A percentile compares a stretch with the other conserved stretches of the same genome.
phyloP scores from a whole-genome alignment of 92 coral and sea anemone genomes.

The Epizoanthus illoricatus region DNA sequence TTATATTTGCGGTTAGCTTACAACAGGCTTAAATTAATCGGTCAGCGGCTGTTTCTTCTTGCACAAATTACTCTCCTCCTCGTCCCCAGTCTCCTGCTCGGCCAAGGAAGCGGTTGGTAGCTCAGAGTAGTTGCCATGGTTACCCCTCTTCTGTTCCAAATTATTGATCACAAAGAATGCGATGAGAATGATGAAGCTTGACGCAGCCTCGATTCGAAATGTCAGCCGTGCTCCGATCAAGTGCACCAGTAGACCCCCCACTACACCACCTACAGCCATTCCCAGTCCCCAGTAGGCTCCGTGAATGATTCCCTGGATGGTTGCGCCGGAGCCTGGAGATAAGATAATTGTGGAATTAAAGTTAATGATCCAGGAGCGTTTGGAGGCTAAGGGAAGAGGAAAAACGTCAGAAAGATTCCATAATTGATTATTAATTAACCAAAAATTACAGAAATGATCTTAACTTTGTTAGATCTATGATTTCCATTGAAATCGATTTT shows the following conservation, averaged over 20 bases:
- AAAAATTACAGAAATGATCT: too few relatives aligned
- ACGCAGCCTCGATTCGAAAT: constrained; percentile 72
- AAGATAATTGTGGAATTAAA: background rate
- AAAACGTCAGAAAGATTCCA: constrained; percentile 4
- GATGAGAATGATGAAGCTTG: constrained; percentile 65
- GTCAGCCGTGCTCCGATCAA: constrained; percentile 81
- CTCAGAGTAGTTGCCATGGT: constrained; percentile 42
- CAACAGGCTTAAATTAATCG: background rate
- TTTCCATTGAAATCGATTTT: too few relatives aligned
- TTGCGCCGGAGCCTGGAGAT: constrained; percentile 73
- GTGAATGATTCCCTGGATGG: constrained; percentile 87
- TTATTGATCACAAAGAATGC: constrained; percentile 66
- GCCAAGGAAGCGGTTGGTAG: constrained; percentile 39
- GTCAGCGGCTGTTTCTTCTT: constrained; percentile 6
- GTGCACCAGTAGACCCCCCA: constrained; percentile 82
- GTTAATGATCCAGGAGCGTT: background rate
- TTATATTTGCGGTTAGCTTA: too few relatives aligned
- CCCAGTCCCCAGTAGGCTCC: constrained; percentile 97
- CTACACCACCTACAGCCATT: constrained; percentile 86
- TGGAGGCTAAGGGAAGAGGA: background rate
- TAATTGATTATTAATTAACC: background rate
- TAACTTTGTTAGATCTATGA: too few relatives aligned
- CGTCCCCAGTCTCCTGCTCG: constrained; percentile 48
- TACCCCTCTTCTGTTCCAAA: constrained; percentile 43
- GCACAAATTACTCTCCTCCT: background rate